Percentiles rank a stretch among this genome's conserved stretches.
These are phyloP conservation scores for Macheiramphus alcinus DNA, from an alignment of 2,113 vertebrate genomes.

Conservation along the genomic window DNA sequence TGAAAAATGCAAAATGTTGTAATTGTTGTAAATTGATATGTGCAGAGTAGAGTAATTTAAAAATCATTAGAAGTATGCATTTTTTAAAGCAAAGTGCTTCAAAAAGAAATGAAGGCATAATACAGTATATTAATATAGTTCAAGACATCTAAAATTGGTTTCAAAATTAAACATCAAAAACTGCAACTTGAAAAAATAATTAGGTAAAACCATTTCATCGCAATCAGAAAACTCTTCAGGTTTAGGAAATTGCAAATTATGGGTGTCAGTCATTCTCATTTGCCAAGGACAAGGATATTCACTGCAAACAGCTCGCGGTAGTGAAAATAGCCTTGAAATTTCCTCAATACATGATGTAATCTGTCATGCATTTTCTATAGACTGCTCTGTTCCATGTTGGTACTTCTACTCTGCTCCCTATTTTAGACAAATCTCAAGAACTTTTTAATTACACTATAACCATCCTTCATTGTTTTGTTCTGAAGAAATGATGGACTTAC, in stretches of 20 bases:
- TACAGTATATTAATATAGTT: conserved; percentile 70
- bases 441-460: conserved; percentile 25
- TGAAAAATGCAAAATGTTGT: conserved; percentile 69
- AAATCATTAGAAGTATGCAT: conserved; percentile 75
- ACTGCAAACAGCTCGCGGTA: conserved; percentile 5
- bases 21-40: conserved; percentile 75
- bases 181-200: conserved; percentile 73
- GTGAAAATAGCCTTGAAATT: conserved; percentile 54
- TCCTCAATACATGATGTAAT: not conserved
- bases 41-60: conserved; percentile 73
- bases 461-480: conserved; percentile 19
- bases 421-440: conserved; percentile 3
- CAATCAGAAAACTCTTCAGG: conserved; percentile 68
- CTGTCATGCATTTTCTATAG: not conserved
- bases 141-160: conserved; percentile 73
- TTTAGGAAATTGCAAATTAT: conserved; percentile 63
- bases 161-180: conserved; percentile 75
- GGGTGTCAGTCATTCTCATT: conserved; percentile 66
- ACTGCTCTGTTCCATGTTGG: not conserved
- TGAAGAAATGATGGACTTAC: not conserved
- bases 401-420: not conserved
- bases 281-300: conserved; percentile 60
- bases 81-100: conserved; percentile 72
- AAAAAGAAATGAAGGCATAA: conserved; percentile 68
- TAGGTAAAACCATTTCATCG: conserved; percentile 66